Conservation (phyloP, 2,797 vertebrate species). For the Siniperca obscura region DNA sequence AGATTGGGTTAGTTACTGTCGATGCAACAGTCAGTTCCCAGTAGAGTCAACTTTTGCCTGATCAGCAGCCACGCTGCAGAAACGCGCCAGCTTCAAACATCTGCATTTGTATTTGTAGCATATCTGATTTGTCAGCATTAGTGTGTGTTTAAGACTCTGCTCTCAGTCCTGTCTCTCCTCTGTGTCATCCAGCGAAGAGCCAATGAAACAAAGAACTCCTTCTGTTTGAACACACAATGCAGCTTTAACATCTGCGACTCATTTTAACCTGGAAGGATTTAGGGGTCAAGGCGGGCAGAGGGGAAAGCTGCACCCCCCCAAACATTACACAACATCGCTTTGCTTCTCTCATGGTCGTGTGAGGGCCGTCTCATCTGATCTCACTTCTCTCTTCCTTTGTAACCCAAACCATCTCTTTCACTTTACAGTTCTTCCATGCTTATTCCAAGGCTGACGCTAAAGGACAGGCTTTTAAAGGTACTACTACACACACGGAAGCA, state of each 20-base stretch:
- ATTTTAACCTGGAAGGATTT: constrained; percentile 73
- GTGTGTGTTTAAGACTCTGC: constrained; percentile 29
- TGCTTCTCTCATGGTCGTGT: constrained; percentile 48
- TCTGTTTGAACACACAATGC: constrained; percentile 64
- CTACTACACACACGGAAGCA: constrained; percentile 30
- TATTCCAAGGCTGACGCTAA: constrained; percentile 82
- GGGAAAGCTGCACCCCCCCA: constrained; percentile 20
- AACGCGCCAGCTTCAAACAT: constrained; percentile 26
- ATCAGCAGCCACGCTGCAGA: constrained; percentile 30
- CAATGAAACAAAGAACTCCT: constrained; percentile 71
- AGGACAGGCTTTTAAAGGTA: constrained; percentile 85
- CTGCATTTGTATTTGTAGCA: constrained; percentile 32
- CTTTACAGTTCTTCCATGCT: constrained; percentile 91
- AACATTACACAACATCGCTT: constrained; percentile 53
- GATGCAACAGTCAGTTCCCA: not conserved
- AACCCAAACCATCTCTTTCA: constrained; percentile 37
- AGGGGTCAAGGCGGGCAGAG: constrained; percentile 55
- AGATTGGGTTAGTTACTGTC: not conserved
- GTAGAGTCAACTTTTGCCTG: constrained; percentile 11
- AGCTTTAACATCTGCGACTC: constrained; percentile 76
- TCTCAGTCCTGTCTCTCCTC: constrained; percentile 7
- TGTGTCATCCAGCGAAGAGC: constrained; percentile 29
- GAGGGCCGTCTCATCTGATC: constrained; percentile 45
- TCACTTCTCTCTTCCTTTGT: constrained; percentile 28
- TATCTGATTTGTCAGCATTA: constrained; percentile 54